Evolutionary conservation across 2,113 vertebrate species (phyloP), one percentile per base, ranked within the genome.

Genomic region (Globicephala melas): DNA sequence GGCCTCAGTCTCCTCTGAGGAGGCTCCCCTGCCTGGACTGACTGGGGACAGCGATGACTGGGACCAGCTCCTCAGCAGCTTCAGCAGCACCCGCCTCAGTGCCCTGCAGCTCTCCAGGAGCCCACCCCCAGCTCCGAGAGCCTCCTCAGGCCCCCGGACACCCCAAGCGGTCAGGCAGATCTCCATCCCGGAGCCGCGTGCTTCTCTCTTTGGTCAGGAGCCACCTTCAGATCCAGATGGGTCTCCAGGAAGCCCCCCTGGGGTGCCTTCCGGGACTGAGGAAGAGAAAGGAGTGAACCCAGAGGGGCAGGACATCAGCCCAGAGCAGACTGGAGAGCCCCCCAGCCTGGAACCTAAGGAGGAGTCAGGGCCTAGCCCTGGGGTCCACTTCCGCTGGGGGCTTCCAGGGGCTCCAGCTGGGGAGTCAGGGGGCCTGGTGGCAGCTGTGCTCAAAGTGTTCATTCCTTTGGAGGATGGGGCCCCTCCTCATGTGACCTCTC

Each of bases 81-180:
- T 97, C 28, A 8, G 71, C 81, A 94, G 90, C n/a, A 18, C 41
- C 2, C 44, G 60, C 0, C 70, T 28, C 6, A 4, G 14, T n/a
- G 41, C 65, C 67, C 50, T 87, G 20, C 94, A 96, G 80, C 83
- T 98, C 17, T 90, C 60, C 80, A 97, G 97, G 98, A 98, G 97
- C 67, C 96, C 95, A 0, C 94, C 97, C n/a, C 79, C 83, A 0
- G 92, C 33, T 36, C 97, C 96, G 0, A 74, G 28, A 5, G 7
- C 36, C 8, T 1, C 83, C 33, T 25, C 94, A 0, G 74, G 23
- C 12, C 67, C 96, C 53, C 80, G 38, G 10, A 90, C 70, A 0
- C 96, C 97, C 71, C 96, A 76, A 0, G 93, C 83, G 26, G 94
- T 97, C 81, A 96, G 96, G 80, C 98, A 97, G 80, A 96, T 98